Conservation (phyloP, 2,113 vertebrate genomes). For the Poeciliopsis turrubarensis region DNA sequence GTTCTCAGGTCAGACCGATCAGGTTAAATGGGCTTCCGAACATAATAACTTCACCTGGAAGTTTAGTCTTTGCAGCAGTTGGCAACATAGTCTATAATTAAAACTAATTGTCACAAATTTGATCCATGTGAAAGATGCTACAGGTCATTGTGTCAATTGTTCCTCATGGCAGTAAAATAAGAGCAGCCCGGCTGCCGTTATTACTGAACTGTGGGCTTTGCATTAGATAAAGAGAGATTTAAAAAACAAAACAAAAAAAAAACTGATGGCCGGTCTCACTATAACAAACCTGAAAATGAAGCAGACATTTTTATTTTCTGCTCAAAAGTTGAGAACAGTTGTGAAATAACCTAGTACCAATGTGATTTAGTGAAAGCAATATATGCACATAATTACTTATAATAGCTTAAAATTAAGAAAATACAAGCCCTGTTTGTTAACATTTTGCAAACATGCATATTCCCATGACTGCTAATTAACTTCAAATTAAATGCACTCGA, state of each 20-base stretch:
- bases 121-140: neutral
- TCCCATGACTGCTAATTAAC: neutral
- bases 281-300: too few relatives aligned
- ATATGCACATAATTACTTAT: neutral
- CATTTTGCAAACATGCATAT: slow-evolving; percentile 13
- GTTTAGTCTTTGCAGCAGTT: neutral
- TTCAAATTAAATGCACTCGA: slow-evolving; percentile 46
- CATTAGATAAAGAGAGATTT: neutral
- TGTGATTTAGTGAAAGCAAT: neutral
- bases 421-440: slow-evolving; percentile 1
- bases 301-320: too few relatives aligned
- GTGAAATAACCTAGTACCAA: neutral
- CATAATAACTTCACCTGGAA: neutral
- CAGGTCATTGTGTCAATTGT: neutral
- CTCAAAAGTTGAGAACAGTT: too few relatives aligned
- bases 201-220: neutral
- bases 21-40: neutral
- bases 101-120: neutral
- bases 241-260: neutral
- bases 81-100: neutral
- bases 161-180: neutral
- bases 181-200: neutral
- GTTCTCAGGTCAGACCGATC: neutral
- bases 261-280: too few relatives aligned
- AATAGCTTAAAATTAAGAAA: neutral